phyloP scores from a whole-genome alignment of 2,888 invertebrate genomes.

The Serrognathus titanus region DNA sequence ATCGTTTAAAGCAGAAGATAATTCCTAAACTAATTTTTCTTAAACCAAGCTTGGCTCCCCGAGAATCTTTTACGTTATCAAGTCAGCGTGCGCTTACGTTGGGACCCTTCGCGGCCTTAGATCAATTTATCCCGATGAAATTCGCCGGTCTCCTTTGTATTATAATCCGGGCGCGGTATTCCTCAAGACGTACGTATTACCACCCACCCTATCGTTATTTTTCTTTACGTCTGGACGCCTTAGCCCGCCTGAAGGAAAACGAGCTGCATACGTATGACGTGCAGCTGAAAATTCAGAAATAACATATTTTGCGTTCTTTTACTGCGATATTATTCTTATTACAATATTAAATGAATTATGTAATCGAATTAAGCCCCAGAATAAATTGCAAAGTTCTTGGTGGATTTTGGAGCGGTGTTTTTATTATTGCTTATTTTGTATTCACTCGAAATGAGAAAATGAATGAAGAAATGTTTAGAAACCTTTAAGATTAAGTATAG shows the following conservation, averaged over 20 bases:
- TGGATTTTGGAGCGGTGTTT: too few relatives aligned
- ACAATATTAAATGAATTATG: slow-evolving; percentile 12
- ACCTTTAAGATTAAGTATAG: too few relatives aligned
- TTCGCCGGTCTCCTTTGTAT: slow-evolving; percentile 23
- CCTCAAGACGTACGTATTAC: slow-evolving; percentile 15
- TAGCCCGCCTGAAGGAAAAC: not conserved
- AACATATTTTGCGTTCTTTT: slow-evolving; percentile 16
- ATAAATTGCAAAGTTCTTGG: too few relatives aligned
- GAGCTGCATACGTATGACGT: not conserved
- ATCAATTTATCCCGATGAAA: slow-evolving; percentile 23
- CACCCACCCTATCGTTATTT: not conserved
- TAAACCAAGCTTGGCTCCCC: not conserved
- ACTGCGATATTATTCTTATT: slow-evolving; percentile 20
- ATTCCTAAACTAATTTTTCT: not conserved
- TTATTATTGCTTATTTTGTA: too few relatives aligned
- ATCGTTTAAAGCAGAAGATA: not conserved
- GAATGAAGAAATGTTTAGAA: too few relatives aligned
- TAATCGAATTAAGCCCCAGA: not conserved
- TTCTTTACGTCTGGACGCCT: not conserved
- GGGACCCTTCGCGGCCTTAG: slow-evolving; percentile 13
- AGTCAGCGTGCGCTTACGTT: not conserved
- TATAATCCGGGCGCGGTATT: slow-evolving; percentile 23
- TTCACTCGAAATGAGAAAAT: too few relatives aligned
- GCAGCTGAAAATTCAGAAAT: not conserved
- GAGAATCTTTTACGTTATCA: slow-evolving; percentile 2